A percentile compares a stretch with the other conserved stretches of the same genome.
Conservation (phyloP, 2,113 vertebrate species). For the Rhynchopsitta pachyrhyncha region DNA sequence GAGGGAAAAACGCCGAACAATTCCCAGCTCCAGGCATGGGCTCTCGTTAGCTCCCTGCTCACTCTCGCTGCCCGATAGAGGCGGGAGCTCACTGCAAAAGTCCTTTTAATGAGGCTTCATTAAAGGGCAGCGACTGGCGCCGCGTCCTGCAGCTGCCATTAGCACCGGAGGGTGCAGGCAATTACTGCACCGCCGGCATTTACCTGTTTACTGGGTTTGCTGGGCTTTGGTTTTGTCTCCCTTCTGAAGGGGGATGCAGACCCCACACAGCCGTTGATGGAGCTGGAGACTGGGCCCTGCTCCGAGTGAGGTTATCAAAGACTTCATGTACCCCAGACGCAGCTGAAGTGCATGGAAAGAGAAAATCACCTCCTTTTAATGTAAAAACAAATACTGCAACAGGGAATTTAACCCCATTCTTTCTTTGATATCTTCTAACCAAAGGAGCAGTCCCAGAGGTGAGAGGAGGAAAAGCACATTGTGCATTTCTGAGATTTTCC, state of each 20-base stretch:
- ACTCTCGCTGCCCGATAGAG: accelerated
- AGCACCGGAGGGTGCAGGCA: not conserved
- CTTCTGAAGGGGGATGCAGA: not conserved
- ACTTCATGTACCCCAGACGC: not conserved
- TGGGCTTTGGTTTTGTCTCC: not conserved
- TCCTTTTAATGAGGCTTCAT: conserved; percentile 14
- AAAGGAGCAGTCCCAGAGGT: not conserved
- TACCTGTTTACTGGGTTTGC: not conserved
- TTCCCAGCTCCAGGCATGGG: not conserved
- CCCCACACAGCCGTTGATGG: accelerated
- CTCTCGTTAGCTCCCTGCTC: not conserved
- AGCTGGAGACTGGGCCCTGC: not conserved
- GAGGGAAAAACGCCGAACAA: not conserved
- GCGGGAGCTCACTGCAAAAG: not conserved
- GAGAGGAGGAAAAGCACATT: not conserved
- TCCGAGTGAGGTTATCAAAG: not conserved
- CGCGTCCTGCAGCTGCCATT: not conserved
- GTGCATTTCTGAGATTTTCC: not conserved
- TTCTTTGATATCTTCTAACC: not conserved
- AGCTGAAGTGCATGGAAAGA: not conserved
- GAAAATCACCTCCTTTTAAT: not conserved
- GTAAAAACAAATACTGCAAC: not conserved
- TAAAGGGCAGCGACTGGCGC: not conserved
- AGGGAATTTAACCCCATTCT: not conserved
- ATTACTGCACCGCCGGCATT: not conserved